phyloP scores from a whole-genome alignment of 1,140 invertebrate genomes.

The Anastrepha ludens region DNA sequence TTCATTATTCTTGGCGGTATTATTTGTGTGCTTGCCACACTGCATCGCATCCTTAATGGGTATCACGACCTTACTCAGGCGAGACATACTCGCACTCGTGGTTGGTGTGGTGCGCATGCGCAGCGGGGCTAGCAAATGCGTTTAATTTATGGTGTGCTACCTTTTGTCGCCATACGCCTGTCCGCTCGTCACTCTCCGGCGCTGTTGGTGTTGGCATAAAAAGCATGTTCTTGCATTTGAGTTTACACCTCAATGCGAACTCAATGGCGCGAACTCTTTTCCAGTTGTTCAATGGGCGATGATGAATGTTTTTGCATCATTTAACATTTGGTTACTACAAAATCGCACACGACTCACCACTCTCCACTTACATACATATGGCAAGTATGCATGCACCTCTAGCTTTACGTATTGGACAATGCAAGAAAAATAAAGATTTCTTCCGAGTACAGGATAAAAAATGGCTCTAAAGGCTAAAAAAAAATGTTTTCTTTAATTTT shows the following conservation, averaged over 20 bases:
- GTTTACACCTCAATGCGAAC: neutral
- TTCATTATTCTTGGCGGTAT: neutral
- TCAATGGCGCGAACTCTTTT: neutral
- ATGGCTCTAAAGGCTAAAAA: too few relatives aligned
- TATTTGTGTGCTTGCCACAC: neutral
- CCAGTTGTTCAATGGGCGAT: neutral
- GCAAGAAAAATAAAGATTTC: too few relatives aligned
- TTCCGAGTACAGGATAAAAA: too few relatives aligned
- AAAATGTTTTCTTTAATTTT: too few relatives aligned
- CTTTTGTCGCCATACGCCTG: conserved; percentile 55
- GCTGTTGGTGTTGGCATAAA: conserved; percentile 44
- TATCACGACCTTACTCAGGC: conserved; percentile 48
- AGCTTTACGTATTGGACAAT: too few relatives aligned
- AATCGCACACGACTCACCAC: neutral
- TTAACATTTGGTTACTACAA: conserved; percentile 42
- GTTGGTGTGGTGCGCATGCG: neutral
- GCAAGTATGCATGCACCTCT: too few relatives aligned
- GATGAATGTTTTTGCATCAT: conserved; percentile 52
- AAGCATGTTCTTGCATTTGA: conserved; percentile 12
- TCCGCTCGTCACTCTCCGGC: conserved; percentile 32
- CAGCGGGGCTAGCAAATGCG: conserved; percentile 1
- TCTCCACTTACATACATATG: neutral
- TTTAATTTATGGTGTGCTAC: conserved; percentile 58
- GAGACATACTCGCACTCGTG: neutral
- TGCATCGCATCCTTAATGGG: conserved; percentile 45